Evolutionary conservation across 2,888 invertebrate species (phyloP).

Genomic region (Marasmarcha lunaedactyla): DNA sequence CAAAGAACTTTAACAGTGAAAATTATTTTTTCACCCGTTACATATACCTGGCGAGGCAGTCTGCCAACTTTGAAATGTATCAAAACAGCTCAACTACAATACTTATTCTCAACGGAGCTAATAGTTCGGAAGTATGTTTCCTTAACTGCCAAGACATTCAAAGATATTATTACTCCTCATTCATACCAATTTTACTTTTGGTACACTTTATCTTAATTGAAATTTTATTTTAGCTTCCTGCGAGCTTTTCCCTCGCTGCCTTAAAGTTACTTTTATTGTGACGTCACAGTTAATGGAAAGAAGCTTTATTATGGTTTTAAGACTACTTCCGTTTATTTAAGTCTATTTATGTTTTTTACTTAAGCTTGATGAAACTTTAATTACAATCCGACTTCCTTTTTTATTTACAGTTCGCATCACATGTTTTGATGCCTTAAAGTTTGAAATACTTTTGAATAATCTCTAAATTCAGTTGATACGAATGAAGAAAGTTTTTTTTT

Average conservation of each 20-base stretch:
- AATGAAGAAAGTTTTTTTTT: no score
- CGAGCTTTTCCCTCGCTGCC: conserved; percentile 12
- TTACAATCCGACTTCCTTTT: no score
- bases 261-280: not conserved
- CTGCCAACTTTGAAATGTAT: conserved; percentile 20
- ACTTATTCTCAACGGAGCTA: conserved; percentile 21
- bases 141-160: conserved; percentile 40
- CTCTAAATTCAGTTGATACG: no score
- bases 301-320: not conserved
- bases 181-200: conserved; percentile 32
- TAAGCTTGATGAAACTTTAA: no score
- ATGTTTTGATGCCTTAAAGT: no score
- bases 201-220: conserved; percentile 38
- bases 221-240: conserved; percentile 23
- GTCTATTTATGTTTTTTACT: no score
- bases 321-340: not conserved
- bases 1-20: not conserved
- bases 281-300: not conserved
- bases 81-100: conserved; percentile 20
- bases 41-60: not conserved
- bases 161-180: conserved; percentile 40
- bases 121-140: conserved; percentile 23
- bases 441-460: no score
- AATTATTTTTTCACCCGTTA: not conserved
- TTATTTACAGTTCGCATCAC: no score